Evolutionary conservation across 2,888 invertebrate genomes (phyloP).

Genomic region (Scaptomyza polygonia): DNA sequence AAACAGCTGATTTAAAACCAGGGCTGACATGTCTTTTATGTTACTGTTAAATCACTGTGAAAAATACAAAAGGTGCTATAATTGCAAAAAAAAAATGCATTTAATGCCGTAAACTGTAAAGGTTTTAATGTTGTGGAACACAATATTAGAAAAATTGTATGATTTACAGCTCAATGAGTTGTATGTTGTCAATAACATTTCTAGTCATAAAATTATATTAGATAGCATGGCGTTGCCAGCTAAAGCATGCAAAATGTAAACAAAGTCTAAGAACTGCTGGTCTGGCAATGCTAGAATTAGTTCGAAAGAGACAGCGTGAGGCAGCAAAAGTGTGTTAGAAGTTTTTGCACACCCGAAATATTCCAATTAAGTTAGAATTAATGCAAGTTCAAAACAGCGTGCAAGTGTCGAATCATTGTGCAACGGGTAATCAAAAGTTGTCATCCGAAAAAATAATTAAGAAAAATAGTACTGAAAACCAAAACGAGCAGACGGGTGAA

Average conservation of each 20-base stretch:
- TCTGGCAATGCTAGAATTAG: slow-evolving; percentile 57
- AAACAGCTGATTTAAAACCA: slow-evolving; percentile 34
- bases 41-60: neutral
- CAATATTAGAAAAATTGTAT: too few species aligned
- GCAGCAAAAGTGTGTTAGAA: slow-evolving; percentile 69
- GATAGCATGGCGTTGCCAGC: slow-evolving; percentile 37
- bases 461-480: slow-evolving; percentile 40
- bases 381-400: slow-evolving; percentile 49
- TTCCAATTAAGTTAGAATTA: slow-evolving; percentile 65
- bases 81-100: neutral
- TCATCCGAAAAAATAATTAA: slow-evolving; percentile 12
- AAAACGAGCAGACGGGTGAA: slow-evolving; percentile 43
- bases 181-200: neutral
- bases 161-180: neutral
- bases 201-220: slow-evolving; percentile 28
- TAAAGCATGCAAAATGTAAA: slow-evolving; percentile 49
- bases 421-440: slow-evolving; percentile 46
- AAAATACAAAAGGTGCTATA: neutral
- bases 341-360: slow-evolving; percentile 70
- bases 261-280: slow-evolving; percentile 43
- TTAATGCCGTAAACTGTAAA: neutral
- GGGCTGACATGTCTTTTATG: slow-evolving; percentile 16
- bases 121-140: neutral
- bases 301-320: slow-evolving; percentile 73
- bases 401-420: slow-evolving; percentile 44